Percentiles rank a stretch among this genome's conserved stretches.
Conservation (phyloP, 2,888 invertebrate genomes). For the Lithophane ornitopus region DNA sequence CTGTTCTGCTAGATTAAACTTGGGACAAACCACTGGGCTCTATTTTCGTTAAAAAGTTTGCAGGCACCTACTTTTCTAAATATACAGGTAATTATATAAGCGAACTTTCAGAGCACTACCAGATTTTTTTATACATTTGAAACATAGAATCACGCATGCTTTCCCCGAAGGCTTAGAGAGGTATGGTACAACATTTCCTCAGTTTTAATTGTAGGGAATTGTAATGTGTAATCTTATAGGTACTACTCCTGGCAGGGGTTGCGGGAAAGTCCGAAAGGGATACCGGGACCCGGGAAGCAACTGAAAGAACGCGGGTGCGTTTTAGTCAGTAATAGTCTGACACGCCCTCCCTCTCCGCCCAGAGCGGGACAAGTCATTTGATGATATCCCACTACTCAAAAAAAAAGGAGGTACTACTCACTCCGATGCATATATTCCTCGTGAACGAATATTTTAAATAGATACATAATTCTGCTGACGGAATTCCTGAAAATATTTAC, state of each 20-base stretch:
- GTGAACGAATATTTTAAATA: neutral
- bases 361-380: too few species aligned
- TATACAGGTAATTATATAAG: neutral
- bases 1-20: conserved; percentile 18
- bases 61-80: too few species aligned
- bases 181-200: neutral
- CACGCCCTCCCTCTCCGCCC: too few species aligned
- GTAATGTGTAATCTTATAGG: too few species aligned
- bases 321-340: too few species aligned
- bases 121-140: neutral
- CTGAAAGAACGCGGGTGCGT: too few species aligned
- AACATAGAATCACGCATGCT: neutral
- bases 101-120: neutral
- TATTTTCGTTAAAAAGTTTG: neutral
- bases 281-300: too few species aligned
- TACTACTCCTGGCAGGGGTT: too few species aligned
- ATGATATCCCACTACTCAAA: too few species aligned
- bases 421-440: neutral
- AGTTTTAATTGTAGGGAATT: neutral
- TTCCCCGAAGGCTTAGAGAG: neutral
- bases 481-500: conserved; percentile 37
- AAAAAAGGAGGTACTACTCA: too few species aligned
- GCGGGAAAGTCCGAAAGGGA: too few species aligned
- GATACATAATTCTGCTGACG: neutral
- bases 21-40: neutral